These are phyloP conservation scores for Podarcis raffonei DNA, from an alignment of 2,113 vertebrate genomes.

Conservation along the genomic window DNA sequence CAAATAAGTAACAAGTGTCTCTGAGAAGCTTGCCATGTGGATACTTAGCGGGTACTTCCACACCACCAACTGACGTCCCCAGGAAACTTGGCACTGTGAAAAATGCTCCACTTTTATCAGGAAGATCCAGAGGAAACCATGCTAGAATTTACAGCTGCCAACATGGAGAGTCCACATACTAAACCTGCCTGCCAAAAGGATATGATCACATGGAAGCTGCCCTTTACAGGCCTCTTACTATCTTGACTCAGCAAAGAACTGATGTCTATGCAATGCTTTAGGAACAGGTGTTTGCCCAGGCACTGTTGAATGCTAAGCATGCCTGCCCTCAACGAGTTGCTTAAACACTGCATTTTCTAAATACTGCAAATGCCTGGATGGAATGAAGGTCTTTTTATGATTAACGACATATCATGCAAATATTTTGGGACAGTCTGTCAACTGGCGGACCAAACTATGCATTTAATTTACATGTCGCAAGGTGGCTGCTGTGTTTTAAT, in stretches of 20 bases:
- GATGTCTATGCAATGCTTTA: not conserved
- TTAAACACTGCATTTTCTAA: not conserved
- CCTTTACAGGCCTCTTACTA: not conserved
- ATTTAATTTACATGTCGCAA: conserved; percentile 28
- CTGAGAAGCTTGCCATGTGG: not conserved
- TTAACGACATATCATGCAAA: conserved; percentile 34
- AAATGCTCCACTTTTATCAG: not conserved
- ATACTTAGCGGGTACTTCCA: not conserved
- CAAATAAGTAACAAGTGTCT: not conserved
- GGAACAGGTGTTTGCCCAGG: not conserved
- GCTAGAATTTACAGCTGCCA: not conserved
- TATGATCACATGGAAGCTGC: not conserved
- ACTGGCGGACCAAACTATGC: not conserved
- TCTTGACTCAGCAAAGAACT: not conserved
- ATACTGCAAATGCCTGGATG: conserved; percentile 19
- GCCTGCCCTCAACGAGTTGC: not conserved
- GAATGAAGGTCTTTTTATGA: conserved; percentile 22
- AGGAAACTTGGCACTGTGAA: not conserved
- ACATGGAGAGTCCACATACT: not conserved
- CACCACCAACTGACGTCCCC: not conserved
- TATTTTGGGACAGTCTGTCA: conserved; percentile 30
- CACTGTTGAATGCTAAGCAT: not conserved
- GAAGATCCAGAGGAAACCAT: not conserved
- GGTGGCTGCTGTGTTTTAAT: conserved; percentile 14
- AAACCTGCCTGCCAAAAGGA: not conserved